Conservation (phyloP, 1,140 invertebrate genomes). For the Schlechtendalia chinensis region DNA sequence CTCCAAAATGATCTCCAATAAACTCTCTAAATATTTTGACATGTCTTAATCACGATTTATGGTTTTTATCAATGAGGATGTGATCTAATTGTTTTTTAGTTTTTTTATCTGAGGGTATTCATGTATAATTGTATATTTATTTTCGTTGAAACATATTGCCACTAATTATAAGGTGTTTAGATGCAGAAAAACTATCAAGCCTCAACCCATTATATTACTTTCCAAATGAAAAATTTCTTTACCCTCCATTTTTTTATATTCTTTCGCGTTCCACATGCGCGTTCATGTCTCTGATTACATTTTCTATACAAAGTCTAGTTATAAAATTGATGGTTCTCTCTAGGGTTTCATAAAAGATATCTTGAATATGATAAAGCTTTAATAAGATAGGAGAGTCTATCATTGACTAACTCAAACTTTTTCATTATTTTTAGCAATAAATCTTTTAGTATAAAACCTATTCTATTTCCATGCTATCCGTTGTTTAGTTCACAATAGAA, state of each 20-base stretch:
- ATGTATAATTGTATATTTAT: conserved; percentile 53
- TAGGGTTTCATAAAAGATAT: neutral
- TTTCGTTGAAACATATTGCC: conserved; percentile 52
- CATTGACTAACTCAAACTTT: conserved; percentile 3
- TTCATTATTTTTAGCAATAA: no score
- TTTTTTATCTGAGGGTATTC: conserved; percentile 50
- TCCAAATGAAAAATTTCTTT: conserved; percentile 51
- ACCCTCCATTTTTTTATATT: conserved; percentile 9
- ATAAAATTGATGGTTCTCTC: neutral
- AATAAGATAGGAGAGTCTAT: neutral
- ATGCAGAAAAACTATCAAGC: conserved; percentile 45
- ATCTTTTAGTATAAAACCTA: conserved; percentile 9
- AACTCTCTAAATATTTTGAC: conserved; percentile 49
- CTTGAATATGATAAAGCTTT: neutral
- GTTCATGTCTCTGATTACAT: conserved; percentile 4
- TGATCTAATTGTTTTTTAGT: conserved; percentile 42
- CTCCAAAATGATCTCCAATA: conserved; percentile 45
- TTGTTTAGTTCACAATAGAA: conserved; percentile 1
- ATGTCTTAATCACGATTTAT: conserved; percentile 26
- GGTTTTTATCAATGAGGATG: conserved; percentile 50
- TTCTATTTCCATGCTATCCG: neutral
- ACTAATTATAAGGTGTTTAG: conserved; percentile 50
- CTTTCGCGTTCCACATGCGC: neutral
- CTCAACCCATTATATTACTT: conserved; percentile 18
- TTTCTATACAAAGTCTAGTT: conserved; percentile 17